A percentile compares a stretch with the other conserved stretches of the same genome.
phyloP scores from a whole-genome alignment of 2,888 invertebrate species.

The Pterostichus madidus region DNA sequence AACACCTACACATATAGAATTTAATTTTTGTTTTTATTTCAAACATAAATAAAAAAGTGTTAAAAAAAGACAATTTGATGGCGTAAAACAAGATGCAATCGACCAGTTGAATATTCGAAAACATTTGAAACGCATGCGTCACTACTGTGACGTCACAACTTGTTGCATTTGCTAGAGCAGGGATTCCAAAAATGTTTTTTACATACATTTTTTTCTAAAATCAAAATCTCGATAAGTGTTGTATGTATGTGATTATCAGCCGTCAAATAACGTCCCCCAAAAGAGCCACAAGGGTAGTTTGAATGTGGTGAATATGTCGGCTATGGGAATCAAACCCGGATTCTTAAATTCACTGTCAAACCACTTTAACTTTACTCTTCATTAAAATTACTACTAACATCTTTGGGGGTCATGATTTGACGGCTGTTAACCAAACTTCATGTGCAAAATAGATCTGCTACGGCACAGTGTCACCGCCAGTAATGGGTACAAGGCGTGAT shows the following conservation, averaged over 20 bases:
- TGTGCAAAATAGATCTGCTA: not conserved
- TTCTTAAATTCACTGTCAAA: not conserved
- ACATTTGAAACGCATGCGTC: constrained; percentile 29
- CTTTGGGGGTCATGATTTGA: too few species aligned
- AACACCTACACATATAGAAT: too few species aligned
- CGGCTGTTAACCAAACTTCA: not conserved
- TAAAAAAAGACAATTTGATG: not conserved
- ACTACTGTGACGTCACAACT: constrained; percentile 38
- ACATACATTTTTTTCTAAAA: not conserved
- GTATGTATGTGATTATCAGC: too few species aligned
- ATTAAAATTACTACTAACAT: not conserved
- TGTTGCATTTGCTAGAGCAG: constrained; percentile 37
- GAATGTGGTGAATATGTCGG: too few species aligned
- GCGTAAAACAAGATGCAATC: constrained; percentile 11
- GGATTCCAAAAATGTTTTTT: not conserved
- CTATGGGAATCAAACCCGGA: too few species aligned
- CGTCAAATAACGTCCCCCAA: too few species aligned
- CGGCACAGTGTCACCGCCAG: not conserved
- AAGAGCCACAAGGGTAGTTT: too few species aligned
- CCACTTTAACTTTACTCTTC: not conserved
- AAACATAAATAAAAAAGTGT: too few species aligned
- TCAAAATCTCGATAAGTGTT: not conserved
- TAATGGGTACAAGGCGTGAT: too few species aligned
- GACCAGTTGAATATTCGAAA: constrained; percentile 33
- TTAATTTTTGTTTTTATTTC: too few species aligned